A percentile compares a stretch with the other conserved stretches of the same genome.
Evolutionary conservation across 2,888 invertebrate genomes (phyloP).

Genomic region (Bugulina stolonifera): DNA sequence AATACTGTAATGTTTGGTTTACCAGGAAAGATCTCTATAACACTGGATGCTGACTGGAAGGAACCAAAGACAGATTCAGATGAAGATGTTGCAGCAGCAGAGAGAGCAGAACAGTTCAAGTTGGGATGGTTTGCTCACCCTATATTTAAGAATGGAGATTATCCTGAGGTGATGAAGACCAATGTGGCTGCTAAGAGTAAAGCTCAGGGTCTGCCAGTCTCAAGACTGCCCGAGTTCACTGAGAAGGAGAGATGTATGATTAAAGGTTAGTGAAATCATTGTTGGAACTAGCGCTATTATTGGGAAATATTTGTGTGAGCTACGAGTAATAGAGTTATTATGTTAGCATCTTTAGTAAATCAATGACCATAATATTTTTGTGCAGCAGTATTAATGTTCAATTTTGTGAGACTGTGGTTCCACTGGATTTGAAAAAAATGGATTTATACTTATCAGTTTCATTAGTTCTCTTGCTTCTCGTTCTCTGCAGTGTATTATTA

Average conservation of each 20-base stretch:
- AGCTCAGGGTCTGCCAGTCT: conserved; percentile 34
- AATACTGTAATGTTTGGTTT: neutral
- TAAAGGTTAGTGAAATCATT: conserved; percentile 43
- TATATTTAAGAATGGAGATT: conserved; percentile 40
- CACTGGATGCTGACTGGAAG: conserved; percentile 32
- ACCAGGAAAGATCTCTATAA: conserved; percentile 31
- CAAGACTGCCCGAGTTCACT: conserved; percentile 46
- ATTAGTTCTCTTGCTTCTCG: no score
- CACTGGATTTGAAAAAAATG: no score
- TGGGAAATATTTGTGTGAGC: neutral
- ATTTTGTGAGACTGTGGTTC: no score
- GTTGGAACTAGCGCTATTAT: no score
- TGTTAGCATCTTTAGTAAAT: no score
- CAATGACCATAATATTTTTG: no score
- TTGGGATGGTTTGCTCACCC: conserved; percentile 47
- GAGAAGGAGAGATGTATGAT: conserved; percentile 38
- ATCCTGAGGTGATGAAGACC: conserved; percentile 37
- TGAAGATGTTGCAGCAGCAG: conserved; percentile 34
- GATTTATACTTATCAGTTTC: no score
- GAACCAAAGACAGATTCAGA: conserved; percentile 31
- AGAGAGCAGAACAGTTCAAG: conserved; percentile 32
- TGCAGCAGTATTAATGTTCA: no score
- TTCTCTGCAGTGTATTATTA: no score
- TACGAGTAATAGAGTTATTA: no score
- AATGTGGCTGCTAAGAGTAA: conserved; percentile 35